A percentile compares a stretch with the other conserved stretches of the same genome.
These are phyloP conservation scores for Nipponacmea schrenckii DNA, from an alignment of 2,888 invertebrate species.

Conservation along the genomic window DNA sequence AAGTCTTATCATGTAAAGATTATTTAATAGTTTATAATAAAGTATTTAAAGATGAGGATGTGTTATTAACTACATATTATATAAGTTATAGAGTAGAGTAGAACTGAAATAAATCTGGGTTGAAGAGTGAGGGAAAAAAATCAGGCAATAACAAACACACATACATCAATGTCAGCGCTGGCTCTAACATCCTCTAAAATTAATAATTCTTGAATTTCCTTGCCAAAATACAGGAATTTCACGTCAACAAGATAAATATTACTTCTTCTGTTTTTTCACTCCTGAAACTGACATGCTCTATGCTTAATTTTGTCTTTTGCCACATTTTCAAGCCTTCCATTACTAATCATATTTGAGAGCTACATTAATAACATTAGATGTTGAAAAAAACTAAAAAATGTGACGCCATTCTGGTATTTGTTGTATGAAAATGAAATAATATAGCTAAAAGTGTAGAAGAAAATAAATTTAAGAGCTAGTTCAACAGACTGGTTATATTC, in stretches of 20 bases:
- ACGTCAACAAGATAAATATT: conserved; percentile 6
- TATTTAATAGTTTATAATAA: no score
- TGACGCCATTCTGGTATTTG: no score
- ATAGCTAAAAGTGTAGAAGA: no score
- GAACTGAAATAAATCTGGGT: neutral
- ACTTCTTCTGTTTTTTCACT: neutral
- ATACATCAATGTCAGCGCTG: conserved; percentile 1
- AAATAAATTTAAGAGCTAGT: no score
- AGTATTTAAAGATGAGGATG: no score
- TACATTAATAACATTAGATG: no score
- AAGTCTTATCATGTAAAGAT: no score
- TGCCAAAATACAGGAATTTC: neutral
- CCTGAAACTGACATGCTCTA: neutral
- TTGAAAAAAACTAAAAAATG: no score
- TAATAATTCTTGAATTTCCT: conserved; percentile 8
- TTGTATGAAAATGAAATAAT: no score
- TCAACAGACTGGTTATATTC: no score
- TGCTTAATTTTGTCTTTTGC: conserved; percentile 2
- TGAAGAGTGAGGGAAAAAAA: neutral
- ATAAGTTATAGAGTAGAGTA: no score
- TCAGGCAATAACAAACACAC: neutral
- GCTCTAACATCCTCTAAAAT: conserved; percentile 4
- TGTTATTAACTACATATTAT: no score
- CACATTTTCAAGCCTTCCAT: neutral
- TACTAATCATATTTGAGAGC: neutral